These are phyloP conservation scores for Salvelinus fontinalis DNA, from an alignment of 2,113 vertebrate genomes.

Conservation along the genomic window DNA sequence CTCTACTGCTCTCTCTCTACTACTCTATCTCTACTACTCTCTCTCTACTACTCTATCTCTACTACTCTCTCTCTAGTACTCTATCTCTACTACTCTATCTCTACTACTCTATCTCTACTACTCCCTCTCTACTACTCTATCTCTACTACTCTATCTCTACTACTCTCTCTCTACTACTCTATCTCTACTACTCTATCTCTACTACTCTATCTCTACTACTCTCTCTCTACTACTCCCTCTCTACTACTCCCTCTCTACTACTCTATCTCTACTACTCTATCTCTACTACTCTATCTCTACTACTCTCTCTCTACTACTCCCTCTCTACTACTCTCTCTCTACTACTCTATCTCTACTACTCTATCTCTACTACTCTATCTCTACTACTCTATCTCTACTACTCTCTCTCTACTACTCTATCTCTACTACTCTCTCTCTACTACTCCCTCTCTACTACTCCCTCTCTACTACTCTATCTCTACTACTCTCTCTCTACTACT, in stretches of 20 bases:
- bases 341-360: slow-evolving; percentile 51
- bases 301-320: not conserved
- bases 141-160: not conserved
- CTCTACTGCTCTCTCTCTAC: not conserved
- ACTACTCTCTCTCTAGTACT: slow-evolving; percentile 30
- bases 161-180: not conserved
- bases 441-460: not conserved
- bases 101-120: not conserved
- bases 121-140: no score
- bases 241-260: not conserved
- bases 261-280: not conserved
- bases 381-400: no score
- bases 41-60: slow-evolving; percentile 57
- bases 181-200: not conserved
- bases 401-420: not conserved
- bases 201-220: not conserved
- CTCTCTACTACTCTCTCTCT: not conserved
- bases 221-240: not conserved
- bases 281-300: not conserved
- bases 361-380: slow-evolving; percentile 45
- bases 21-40: not conserved
- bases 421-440: not conserved
- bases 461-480: not conserved
- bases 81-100: not conserved
- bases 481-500: not conserved